Percentiles rank a stretch among this genome's conserved stretches.
These are phyloP conservation scores for Autographa gamma DNA, from an alignment of 2,888 invertebrate species.

Conservation along the genomic window DNA sequence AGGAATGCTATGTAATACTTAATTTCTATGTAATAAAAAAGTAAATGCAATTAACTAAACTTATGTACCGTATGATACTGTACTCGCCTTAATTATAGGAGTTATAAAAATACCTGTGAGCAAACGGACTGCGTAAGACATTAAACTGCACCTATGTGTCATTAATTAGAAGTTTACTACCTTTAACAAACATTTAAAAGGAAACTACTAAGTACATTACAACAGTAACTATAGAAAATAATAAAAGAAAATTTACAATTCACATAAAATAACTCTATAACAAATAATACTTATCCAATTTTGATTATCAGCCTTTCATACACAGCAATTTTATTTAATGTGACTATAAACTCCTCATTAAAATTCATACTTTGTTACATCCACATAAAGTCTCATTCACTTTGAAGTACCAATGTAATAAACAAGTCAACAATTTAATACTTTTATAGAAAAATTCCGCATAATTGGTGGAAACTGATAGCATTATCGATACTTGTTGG, in stretches of 20 bases:
- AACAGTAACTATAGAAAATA: no score
- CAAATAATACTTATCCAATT: background rate
- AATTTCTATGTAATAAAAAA: background rate
- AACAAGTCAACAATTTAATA: conserved; percentile 29
- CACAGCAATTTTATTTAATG: conserved; percentile 8
- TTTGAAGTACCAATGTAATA: conserved; percentile 3
- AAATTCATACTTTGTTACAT: background rate
- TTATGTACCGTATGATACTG: conserved; percentile 1
- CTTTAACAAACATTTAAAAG: background rate
- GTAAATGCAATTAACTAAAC: background rate
- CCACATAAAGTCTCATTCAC: conserved; percentile 17
- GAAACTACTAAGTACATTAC: background rate
- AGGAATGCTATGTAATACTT: background rate
- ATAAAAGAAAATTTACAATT: background rate
- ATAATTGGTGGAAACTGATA: conserved; percentile 54
- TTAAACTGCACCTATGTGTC: conserved; percentile 28
- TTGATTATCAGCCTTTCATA: conserved; percentile 14
- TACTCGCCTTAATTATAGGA: conserved; percentile 9
- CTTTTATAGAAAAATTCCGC: conserved; percentile 40
- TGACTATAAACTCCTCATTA: background rate
- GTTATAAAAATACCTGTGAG: conserved; percentile 36
- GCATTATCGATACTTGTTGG: conserved; percentile 51
- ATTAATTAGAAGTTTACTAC: conserved; percentile 32
- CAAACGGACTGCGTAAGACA: conserved; percentile 32
- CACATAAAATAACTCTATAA: background rate